phyloP scores from a whole-genome alignment of 2,113 vertebrate species.

The Heterochromis multidens region DNA sequence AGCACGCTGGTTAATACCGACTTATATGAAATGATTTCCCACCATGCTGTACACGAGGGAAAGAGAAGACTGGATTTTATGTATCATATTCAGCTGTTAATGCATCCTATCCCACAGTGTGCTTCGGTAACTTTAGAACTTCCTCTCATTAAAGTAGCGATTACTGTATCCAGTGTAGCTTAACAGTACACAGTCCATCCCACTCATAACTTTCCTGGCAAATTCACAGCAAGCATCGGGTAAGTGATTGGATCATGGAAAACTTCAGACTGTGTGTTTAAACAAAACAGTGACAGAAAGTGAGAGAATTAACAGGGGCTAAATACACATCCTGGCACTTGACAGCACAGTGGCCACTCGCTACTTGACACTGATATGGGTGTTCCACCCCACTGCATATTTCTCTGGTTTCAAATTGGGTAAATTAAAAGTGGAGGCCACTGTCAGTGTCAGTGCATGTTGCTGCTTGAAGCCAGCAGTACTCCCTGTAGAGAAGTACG shows the following conservation, averaged over 20 bases:
- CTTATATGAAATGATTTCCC: slow-evolving; percentile 23
- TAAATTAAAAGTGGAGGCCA: slow-evolving; percentile 50
- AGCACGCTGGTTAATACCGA: neutral
- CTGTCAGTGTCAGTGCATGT: slow-evolving; percentile 45
- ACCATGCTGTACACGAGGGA: slow-evolving; percentile 8
- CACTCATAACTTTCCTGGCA: slow-evolving; percentile 42
- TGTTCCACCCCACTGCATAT: slow-evolving; percentile 37
- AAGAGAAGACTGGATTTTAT: slow-evolving; percentile 10
- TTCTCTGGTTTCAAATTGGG: slow-evolving; percentile 63
- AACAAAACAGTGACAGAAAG: slow-evolving; percentile 18
- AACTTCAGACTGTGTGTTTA: slow-evolving; percentile 16
- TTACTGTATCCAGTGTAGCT: slow-evolving; percentile 30
- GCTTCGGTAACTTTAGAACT: slow-evolving; percentile 29
- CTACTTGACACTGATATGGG: slow-evolving; percentile 42
- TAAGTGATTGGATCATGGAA: slow-evolving; percentile 38
- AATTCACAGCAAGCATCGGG: neutral
- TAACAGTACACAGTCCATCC: neutral
- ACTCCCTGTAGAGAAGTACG: neutral
- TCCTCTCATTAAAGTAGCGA: slow-evolving; percentile 42
- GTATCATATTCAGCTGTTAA: slow-evolving; percentile 33
- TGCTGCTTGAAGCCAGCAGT: slow-evolving; percentile 44
- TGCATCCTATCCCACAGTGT: slow-evolving; percentile 9
- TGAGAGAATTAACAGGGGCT: neutral
- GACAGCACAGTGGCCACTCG: neutral
- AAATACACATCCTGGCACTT: slow-evolving; percentile 21